phyloP scores from a whole-genome alignment of 2,888 invertebrate species.

The Drosophila nigricruria region DNA sequence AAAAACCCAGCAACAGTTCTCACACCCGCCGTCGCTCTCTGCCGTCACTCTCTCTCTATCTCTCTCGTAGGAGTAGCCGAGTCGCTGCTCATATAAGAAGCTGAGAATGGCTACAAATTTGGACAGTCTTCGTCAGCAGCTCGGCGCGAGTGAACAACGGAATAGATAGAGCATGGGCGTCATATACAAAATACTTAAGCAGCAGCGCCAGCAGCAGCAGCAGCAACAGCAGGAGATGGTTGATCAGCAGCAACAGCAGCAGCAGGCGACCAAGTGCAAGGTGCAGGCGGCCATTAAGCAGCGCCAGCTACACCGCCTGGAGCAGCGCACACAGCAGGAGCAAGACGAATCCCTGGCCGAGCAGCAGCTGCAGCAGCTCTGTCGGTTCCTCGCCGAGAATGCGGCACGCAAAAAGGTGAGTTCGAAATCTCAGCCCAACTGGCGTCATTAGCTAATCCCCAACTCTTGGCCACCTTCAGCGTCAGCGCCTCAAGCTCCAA shows the following conservation, averaged over 20 bases:
- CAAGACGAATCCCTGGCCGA: conserved; percentile 55
- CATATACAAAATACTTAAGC: conserved; percentile 80
- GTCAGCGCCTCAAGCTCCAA: conserved; percentile 51
- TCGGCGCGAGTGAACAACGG: conserved; percentile 52
- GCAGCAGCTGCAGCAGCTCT: conserved; percentile 80
- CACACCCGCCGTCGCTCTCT: conserved; percentile 27
- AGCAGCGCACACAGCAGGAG: conserved; percentile 20
- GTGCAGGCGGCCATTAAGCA: conserved; percentile 67
- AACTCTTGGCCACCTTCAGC: conserved; percentile 26
- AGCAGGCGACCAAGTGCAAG: conserved; percentile 58
- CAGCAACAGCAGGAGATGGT: conserved; percentile 30
- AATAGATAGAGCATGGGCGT: conserved; percentile 69
- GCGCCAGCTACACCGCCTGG: conserved; percentile 39
- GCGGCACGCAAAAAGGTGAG: conserved; percentile 78
- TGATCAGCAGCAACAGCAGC: conserved; percentile 40
- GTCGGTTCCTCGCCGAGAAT: conserved; percentile 82
- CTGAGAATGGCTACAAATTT: conserved; percentile 45
- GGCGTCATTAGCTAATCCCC: conserved; percentile 7
- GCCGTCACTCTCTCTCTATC: conserved; percentile 5
- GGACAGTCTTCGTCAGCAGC: conserved; percentile 66
- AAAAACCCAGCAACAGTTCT: conserved; percentile 34
- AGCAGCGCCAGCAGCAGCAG: conserved; percentile 63
- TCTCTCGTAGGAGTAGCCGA: conserved; percentile 18
- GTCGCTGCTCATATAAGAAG: conserved; percentile 53
- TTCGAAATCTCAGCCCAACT: not conserved